Evolutionary conservation across 2,797 vertebrate genomes (phyloP), one percentile per base, ranked within the genome.

Genomic region (Molothrus aeneus): DNA sequence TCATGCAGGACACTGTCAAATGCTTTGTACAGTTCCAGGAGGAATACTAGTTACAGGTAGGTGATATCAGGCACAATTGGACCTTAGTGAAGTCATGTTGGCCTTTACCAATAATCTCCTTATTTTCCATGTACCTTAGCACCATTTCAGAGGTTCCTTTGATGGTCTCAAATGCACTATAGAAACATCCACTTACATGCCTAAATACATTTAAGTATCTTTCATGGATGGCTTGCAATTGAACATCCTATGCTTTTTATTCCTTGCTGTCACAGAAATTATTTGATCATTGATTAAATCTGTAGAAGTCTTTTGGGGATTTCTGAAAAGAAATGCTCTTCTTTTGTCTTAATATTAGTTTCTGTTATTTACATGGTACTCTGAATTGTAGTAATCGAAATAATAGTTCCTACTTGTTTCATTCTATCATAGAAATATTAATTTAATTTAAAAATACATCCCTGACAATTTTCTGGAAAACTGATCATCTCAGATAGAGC

Each of bases 121-220:
- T 54, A 42, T 48, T 56, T 75, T 48, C 11, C 9, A 25, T 10
- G 18, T n/a, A 34, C 32, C 63, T 25, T 36, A 75, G 34, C 42
- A 68, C 40, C 36, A 18, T 48, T 69, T 28, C 31, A 75, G 48
- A 61, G 4, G 26, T 32, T 61, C 22, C 18, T 63, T 24, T 43
- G 22, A 20, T 43, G 32, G 19, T 43, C 19, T 69, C 79, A 54
- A 61, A 61, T 0, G 0, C 19, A 17, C 32, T 32, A 11, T 0
- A 82, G 56, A 71, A 83, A 40, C 5, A 9, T 57, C 7, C 34
- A 56, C 60, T 79, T 4, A 13, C 22, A 47, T 61, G 29, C 21
- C 48, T 47, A 85, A 91, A 65, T 13, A 4, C 29, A 59, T 29
- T 61, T 69, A n/a, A 74, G 51, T 82, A 47, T 66, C 42, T 81